Evolutionary conservation across 35 echinoderm and acorn worm genomes (phyloP).

Genomic region (Lytechinus pictus): DNA sequence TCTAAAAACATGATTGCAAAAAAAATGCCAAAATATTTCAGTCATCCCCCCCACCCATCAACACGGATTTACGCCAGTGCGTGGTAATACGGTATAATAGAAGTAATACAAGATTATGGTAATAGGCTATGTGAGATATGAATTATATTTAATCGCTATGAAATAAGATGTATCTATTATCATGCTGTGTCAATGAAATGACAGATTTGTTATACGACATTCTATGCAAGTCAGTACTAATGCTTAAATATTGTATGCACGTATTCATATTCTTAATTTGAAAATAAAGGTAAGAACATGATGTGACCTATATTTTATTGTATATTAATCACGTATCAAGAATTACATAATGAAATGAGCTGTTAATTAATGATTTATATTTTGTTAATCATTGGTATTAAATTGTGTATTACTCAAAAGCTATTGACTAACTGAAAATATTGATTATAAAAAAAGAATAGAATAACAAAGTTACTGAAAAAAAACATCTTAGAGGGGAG

Average conservation of each 20-base stretch:
- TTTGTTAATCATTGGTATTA: not conserved
- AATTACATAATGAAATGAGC: not conserved
- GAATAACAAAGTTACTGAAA: not conserved
- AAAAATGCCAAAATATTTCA: too few relatives aligned
- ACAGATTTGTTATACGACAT: not conserved
- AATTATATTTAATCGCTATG: too few relatives aligned
- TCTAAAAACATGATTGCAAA: too few relatives aligned
- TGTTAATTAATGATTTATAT: not conserved
- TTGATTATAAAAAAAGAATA: not conserved
- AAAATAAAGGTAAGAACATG: not conserved
- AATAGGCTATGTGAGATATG: too few relatives aligned
- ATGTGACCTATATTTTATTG: not conserved
- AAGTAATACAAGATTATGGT: too few relatives aligned
- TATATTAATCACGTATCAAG: not conserved
- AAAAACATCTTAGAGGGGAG: too few relatives aligned
- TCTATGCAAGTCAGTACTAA: not conserved
- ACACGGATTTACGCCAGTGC: too few relatives aligned
- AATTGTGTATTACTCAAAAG: not conserved
- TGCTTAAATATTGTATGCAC: not conserved
- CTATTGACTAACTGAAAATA: not conserved
- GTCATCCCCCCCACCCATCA: too few relatives aligned
- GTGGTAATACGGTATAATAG: too few relatives aligned
- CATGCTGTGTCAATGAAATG: too few relatives aligned
- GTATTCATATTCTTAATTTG: not conserved
- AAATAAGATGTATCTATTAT: too few relatives aligned